Percentiles rank a stretch among this genome's conserved stretches.
phyloP scores from a whole-genome alignment of 2,113 vertebrate species.

The Syrmaticus mikado region DNA sequence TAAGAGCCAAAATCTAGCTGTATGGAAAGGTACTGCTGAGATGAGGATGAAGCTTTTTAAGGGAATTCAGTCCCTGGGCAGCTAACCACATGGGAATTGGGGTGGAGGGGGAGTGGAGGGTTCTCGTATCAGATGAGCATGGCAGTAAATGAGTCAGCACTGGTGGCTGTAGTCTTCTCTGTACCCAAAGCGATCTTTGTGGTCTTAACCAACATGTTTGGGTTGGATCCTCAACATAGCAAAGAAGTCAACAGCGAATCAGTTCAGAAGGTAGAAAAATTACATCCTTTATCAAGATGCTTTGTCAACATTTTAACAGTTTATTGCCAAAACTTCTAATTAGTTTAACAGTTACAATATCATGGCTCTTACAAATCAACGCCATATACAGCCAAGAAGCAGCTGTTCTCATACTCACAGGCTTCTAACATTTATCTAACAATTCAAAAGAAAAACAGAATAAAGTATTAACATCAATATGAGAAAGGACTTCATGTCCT shows the following conservation, averaged over 20 bases:
- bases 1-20: slow-evolving; percentile 24
- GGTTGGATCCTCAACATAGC: neutral
- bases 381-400: neutral
- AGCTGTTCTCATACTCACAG: neutral
- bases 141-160: neutral
- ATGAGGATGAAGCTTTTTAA: neutral
- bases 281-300: neutral
- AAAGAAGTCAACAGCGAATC: neutral
- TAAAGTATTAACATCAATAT: neutral
- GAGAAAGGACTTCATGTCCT: neutral
- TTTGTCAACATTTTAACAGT: neutral
- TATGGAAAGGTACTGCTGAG: neutral
- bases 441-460: neutral
- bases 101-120: neutral
- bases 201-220: neutral
- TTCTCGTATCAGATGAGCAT: neutral
- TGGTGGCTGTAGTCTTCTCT: neutral
- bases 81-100: neutral
- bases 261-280: neutral
- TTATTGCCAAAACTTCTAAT: neutral
- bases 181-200: neutral
- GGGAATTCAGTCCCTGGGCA: neutral
- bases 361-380: neutral
- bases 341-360: neutral
- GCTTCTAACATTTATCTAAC: neutral